These are phyloP conservation scores for Samia ricini DNA, from an alignment of 1,140 invertebrate species.

Conservation along the genomic window DNA sequence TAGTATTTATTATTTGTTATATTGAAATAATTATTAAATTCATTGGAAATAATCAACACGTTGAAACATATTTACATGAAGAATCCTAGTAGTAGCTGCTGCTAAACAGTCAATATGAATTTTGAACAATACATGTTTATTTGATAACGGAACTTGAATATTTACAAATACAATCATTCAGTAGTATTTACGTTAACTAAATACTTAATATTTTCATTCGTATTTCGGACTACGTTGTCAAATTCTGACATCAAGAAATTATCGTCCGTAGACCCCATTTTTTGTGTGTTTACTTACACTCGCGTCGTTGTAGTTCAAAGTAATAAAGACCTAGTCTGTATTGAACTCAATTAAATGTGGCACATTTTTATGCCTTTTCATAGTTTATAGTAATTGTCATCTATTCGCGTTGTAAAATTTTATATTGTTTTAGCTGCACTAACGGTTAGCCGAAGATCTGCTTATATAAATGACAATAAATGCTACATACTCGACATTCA, in stretches of 20 bases:
- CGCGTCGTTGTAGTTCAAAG: background rate
- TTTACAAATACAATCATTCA: background rate
- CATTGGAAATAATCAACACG: too few relatives aligned
- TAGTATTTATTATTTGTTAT: too few relatives aligned
- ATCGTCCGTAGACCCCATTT: constrained; percentile 15
- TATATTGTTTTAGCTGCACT: too few relatives aligned
- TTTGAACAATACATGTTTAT: too few relatives aligned
- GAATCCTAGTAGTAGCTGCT: too few relatives aligned
- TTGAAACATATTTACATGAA: too few relatives aligned
- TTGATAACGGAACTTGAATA: constrained; percentile 7
- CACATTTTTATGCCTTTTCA: background rate
- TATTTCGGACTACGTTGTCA: background rate
- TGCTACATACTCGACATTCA: too few relatives aligned
- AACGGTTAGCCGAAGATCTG: too few relatives aligned
- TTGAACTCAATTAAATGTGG: background rate
- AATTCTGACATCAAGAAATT: constrained; percentile 2
- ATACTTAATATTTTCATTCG: background rate
- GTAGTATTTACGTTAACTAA: too few relatives aligned
- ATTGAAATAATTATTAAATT: too few relatives aligned
- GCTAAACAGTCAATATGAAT: too few relatives aligned
- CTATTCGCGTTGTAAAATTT: background rate
- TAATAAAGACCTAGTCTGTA: background rate
- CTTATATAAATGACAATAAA: too few relatives aligned
- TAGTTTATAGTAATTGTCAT: background rate
- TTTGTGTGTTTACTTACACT: constrained; percentile 8